These are phyloP conservation scores for Discoglossus pictus DNA, from an alignment of 2,797 vertebrate genomes.

Conservation along the genomic window DNA sequence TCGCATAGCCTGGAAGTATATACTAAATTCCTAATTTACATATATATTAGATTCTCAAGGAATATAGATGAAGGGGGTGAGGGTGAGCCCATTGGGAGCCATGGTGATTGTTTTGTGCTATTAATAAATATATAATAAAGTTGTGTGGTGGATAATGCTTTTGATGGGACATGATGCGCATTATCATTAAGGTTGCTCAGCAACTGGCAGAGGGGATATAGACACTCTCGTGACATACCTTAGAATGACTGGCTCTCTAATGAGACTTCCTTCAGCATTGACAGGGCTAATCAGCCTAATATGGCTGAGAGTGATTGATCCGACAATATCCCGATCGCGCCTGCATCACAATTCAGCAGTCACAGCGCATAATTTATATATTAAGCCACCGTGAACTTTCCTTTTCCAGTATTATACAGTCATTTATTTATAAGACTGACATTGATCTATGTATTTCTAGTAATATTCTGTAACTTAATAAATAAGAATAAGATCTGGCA, in stretches of 20 bases:
- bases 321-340: no score
- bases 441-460: no score
- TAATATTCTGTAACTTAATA: no score
- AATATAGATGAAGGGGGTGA: not conserved
- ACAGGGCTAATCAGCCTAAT: not conserved
- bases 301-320: not conserved
- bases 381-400: no score
- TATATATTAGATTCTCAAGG: conserved; percentile 19
- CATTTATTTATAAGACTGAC: no score
- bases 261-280: not conserved
- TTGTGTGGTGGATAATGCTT: conserved; percentile 10
- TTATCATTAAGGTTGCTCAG: conserved; percentile 18
- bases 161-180: conserved; percentile 1
- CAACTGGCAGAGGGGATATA: not conserved
- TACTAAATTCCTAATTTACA: conserved; percentile 24
- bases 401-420: no score
- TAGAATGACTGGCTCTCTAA: not conserved
- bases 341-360: no score
- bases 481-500: no score
- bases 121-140: conserved; percentile 18
- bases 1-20: not conserved
- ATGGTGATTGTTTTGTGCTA: not conserved
- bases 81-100: not conserved
- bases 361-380: not conserved
- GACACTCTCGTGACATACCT: not conserved